Percentiles rank a stretch among this genome's conserved stretches.
phyloP scores from a whole-genome alignment of 1,140 invertebrate genomes.

The Drosophila ohnishii region DNA sequence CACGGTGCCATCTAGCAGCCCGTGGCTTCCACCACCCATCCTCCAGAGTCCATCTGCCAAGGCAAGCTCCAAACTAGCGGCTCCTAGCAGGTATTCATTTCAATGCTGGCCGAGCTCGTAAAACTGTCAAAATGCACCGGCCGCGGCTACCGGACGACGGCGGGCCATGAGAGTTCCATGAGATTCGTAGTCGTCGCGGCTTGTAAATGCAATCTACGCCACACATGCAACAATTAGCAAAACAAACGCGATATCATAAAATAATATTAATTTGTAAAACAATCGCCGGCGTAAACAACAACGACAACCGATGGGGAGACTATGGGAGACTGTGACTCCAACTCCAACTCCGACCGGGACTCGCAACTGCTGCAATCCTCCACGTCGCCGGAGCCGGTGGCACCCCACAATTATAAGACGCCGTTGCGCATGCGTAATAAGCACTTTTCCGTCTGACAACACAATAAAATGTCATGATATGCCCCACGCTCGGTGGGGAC shows the following conservation, averaged over 20 bases:
- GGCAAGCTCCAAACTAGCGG: slow-evolving; percentile 11
- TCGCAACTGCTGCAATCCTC: slow-evolving; percentile 45
- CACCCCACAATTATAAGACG: slow-evolving; percentile 78
- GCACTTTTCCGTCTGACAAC: slow-evolving; percentile 83
- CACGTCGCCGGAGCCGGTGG: slow-evolving; percentile 48
- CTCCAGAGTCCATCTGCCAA: slow-evolving; percentile 4
- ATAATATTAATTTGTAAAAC: slow-evolving; percentile 83
- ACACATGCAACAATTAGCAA: slow-evolving; percentile 83
- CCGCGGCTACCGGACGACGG: slow-evolving; percentile 66
- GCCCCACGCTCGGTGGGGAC: slow-evolving; percentile 78
- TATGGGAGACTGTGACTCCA: background rate
- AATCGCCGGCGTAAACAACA: slow-evolving; percentile 75
- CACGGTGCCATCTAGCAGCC: slow-evolving; percentile 29
- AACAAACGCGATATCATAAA: slow-evolving; percentile 82
- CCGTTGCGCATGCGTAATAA: slow-evolving; percentile 82
- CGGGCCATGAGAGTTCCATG: slow-evolving; percentile 7
- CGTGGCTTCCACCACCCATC: slow-evolving; percentile 3
- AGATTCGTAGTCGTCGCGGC: slow-evolving; percentile 29
- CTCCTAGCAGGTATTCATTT: slow-evolving; percentile 73
- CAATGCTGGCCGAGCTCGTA: slow-evolving; percentile 73
- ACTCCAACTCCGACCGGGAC: background rate
- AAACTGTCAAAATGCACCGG: slow-evolving; percentile 82
- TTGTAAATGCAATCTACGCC: slow-evolving; percentile 77
- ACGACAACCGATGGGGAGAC: slow-evolving; percentile 51
- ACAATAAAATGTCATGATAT: slow-evolving; percentile 83